Evolutionary conservation across 2,113 vertebrate genomes (phyloP), one percentile per base, ranked within the genome.

Genomic region (Zosterops pallidus): DNA sequence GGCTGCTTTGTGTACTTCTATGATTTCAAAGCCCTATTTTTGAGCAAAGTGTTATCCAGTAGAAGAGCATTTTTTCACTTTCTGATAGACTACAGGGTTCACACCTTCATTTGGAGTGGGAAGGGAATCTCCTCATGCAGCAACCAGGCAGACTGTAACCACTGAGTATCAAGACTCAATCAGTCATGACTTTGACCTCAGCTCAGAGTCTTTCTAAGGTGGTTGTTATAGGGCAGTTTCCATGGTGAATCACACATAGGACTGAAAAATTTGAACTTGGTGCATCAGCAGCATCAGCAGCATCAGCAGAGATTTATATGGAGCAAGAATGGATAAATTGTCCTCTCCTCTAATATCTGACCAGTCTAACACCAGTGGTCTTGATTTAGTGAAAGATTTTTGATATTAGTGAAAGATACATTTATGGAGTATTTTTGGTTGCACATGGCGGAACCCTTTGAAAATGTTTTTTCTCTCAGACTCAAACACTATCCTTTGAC

Each of bases 141-240:
- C 0, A 0, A 19, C 23, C 62, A 76, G n/a, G 10, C 24, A 82
- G 82, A 68, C 5, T 1, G 1, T 52, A 56, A 18, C 49, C 17
- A 49, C 23, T 21, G 24, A 56, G 12, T 55, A 37, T 29, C 20
- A 55, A 70, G 55, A 44, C 23, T 49, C 59, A 69, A 4, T 33
- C 26, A n/a, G 14, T 23, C 15, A 49, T 41, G 19, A 9, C 72
- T 87, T 76, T 67, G 35, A 25, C 6, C 20, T 86, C 14, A 1
- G 7, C 13, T 53, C 5, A n/a, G 55, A 37, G 9, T 49, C 41
- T 68, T 70, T 92, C 29, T 63, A 28, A 74, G 49, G 23, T 33
- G 31, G 14, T 28, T 83, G 50, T 46, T 86, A 59, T 14, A 78
- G 28, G 13, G 25, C 5, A 57, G 9, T 50, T 75, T 81, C 35